These are phyloP conservation scores for Otolemur garnettii DNA, from an alignment of 2,113 vertebrate genomes.

Conservation along the genomic window DNA sequence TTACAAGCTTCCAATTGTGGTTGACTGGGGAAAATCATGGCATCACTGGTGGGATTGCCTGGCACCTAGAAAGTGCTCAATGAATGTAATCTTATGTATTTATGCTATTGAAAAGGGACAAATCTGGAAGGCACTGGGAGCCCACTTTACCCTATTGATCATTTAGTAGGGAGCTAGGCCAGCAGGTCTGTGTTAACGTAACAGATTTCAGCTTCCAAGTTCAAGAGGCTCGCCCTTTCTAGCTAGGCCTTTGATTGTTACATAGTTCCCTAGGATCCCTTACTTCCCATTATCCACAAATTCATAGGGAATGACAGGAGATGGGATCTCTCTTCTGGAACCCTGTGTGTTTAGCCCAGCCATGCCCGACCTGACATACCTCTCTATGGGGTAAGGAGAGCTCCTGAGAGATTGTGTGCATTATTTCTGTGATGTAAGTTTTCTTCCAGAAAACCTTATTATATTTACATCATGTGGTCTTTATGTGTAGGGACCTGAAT, in stretches of 20 bases:
- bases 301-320: not conserved
- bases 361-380: not conserved
- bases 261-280: not conserved
- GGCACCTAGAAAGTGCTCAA: not conserved
- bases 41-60: not conserved
- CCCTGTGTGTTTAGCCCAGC: not conserved
- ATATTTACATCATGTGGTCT: not conserved
- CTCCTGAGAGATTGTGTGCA: not conserved
- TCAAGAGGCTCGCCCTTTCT: not conserved
- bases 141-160: not conserved
- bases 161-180: not conserved
- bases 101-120: constrained; percentile 32
- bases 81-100: not conserved
- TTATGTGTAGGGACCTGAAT: not conserved
- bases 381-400: not conserved
- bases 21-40: not conserved
- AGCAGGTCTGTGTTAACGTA: not conserved
- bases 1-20: constrained; percentile 11
- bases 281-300: not conserved
- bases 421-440: not conserved
- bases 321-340: constrained; percentile 21
- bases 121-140: not conserved
- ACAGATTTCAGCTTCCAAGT: constrained; percentile 15
- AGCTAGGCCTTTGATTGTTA: not conserved
- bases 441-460: not conserved